phyloP scores from a whole-genome alignment of 1,140 invertebrate genomes.

The Ctenoplectra terminalis region DNA sequence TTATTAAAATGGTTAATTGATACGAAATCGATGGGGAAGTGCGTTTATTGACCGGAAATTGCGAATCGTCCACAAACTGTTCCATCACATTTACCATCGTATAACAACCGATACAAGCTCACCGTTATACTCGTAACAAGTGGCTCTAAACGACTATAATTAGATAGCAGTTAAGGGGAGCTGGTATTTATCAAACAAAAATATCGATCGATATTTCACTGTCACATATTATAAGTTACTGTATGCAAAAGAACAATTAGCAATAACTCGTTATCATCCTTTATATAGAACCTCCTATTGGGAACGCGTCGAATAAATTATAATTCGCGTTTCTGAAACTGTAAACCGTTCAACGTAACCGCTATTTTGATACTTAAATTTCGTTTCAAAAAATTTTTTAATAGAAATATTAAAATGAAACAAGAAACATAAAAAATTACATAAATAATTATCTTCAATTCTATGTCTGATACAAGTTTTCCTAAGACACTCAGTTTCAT shows the following conservation, averaged over 20 bases:
- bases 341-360: not conserved
- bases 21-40: conserved; percentile 49
- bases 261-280: too few species aligned
- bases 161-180: conserved; percentile 50
- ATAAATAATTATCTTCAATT: too few species aligned
- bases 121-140: conserved; percentile 54
- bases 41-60: conserved; percentile 51
- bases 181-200: conserved; percentile 23
- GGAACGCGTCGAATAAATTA: too few species aligned
- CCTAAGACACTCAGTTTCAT: too few species aligned
- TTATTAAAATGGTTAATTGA: conserved; percentile 43
- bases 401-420: too few species aligned
- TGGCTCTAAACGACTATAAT: conserved; percentile 45
- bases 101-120: conserved; percentile 25
- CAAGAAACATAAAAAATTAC: too few species aligned
- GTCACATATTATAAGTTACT: not conserved
- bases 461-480: too few species aligned
- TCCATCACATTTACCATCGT: conserved; percentile 46
- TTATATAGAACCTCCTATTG: too few species aligned
- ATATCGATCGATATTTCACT: conserved; percentile 12
- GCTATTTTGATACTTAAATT: too few species aligned
- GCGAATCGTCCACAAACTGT: conserved; percentile 52
- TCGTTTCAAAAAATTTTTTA: too few species aligned
- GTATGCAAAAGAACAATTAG: not conserved
- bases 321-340: not conserved